Evolutionary conservation across 2,888 invertebrate species (phyloP).

Genomic region (Leptinotarsa tumamoca): DNA sequence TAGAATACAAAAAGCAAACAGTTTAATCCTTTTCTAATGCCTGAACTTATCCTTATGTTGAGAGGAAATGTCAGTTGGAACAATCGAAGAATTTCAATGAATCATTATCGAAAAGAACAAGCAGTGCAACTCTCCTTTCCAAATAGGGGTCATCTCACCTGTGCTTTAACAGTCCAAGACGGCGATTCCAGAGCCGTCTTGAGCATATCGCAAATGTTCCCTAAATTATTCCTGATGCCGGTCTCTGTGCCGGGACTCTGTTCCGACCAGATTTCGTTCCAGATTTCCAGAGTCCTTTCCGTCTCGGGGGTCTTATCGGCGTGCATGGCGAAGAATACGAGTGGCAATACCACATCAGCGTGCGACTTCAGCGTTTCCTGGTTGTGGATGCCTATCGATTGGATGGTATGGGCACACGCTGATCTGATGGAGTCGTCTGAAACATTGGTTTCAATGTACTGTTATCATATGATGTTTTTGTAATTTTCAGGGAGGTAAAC

Average conservation of each 20-base stretch:
- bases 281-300: conserved; percentile 77
- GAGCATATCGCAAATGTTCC: conserved; percentile 77
- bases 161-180: conserved; percentile 89
- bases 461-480: no score
- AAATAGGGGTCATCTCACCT: conserved; percentile 65
- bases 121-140: no score
- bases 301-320: conserved; percentile 78
- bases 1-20: no score
- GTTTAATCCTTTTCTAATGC: no score
- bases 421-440: conserved; percentile 80
- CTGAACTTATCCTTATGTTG: no score
- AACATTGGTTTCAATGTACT: background rate
- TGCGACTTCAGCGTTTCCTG: conserved; percentile 85
- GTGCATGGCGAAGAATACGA: conserved; percentile 93
- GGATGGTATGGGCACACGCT: conserved; percentile 80
- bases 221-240: conserved; percentile 82
- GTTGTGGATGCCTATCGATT: conserved; percentile 85
- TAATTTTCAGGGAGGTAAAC: no score
- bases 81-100: no score
- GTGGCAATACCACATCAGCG: conserved; percentile 79
- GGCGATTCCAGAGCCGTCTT: conserved; percentile 82
- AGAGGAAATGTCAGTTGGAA: no score
- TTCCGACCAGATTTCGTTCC: conserved; percentile 92
- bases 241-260: conserved; percentile 87
- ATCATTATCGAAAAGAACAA: no score